Evolutionary conservation across 2,113 vertebrate species (phyloP).

Genomic region (Chionodraco myersi): DNA sequence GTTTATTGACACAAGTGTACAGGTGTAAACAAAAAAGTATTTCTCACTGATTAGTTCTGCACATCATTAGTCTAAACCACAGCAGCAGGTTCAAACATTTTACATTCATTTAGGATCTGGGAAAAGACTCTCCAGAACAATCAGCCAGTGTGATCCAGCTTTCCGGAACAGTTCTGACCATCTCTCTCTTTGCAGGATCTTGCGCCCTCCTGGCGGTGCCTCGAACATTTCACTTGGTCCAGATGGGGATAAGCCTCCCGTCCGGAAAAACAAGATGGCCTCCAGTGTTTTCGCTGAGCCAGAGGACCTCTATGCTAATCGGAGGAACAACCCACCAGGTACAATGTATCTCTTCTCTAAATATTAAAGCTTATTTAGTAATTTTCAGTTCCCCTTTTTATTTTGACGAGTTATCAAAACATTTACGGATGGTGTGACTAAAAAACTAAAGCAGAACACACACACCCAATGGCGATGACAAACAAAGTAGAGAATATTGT

Average conservation of each 20-base stretch:
- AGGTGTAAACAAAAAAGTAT: background rate
- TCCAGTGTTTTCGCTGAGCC: conserved; percentile 95
- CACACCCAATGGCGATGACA: background rate
- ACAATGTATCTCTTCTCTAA: background rate
- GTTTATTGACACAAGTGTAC: background rate
- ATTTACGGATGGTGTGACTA: background rate
- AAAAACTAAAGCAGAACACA: conserved; percentile 1
- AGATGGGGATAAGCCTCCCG: conserved; percentile 87
- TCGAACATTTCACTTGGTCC: conserved; percentile 93
- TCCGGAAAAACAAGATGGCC: conserved; percentile 94
- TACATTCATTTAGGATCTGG: background rate
- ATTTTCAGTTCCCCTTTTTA: background rate
- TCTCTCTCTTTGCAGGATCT: conserved; percentile 82
- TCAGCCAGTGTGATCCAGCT: background rate
- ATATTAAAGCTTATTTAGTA: background rate
- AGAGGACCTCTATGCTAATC: conserved; percentile 88
- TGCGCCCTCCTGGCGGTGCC: conserved; percentile 94
- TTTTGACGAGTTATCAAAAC: background rate
- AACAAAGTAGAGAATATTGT: background rate
- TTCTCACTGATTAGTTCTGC: background rate
- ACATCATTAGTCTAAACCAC: background rate
- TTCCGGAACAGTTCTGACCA: background rate
- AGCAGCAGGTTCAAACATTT: background rate
- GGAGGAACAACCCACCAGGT: conserved; percentile 88
- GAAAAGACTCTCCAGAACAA: background rate